These are phyloP conservation scores for Machaerirhynchus nigripectus DNA, from an alignment of 2,113 vertebrate genomes.

Conservation along the genomic window DNA sequence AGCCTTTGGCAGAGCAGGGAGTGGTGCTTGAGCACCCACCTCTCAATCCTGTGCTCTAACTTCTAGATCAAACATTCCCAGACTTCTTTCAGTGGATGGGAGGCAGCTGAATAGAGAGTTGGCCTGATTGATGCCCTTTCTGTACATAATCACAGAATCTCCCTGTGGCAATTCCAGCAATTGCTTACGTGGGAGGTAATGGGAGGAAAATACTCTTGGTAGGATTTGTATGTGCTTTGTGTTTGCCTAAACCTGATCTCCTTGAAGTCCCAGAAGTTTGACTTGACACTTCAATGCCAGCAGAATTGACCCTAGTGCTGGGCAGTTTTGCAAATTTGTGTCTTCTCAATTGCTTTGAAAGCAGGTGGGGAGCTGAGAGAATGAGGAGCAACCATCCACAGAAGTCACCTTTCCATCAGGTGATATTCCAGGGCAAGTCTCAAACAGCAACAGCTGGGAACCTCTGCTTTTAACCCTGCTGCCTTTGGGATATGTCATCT, in stretches of 20 bases:
- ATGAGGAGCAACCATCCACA: background rate
- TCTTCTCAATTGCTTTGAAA: background rate
- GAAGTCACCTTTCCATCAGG: background rate
- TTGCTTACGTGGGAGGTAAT: slow-evolving; percentile 65
- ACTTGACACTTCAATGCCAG: background rate
- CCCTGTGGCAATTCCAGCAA: slow-evolving; percentile 62
- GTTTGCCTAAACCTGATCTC: slow-evolving; percentile 64
- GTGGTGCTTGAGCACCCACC: slow-evolving; percentile 30
- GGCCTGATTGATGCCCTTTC: slow-evolving; percentile 61
- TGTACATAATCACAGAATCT: slow-evolving; percentile 59
- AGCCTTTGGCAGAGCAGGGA: slow-evolving; percentile 43
- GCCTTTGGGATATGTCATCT: background rate
- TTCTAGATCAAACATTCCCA: slow-evolving; percentile 56
- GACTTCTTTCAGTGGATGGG: slow-evolving; percentile 49
- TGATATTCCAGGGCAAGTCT: background rate
- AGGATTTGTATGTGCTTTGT: slow-evolving; percentile 60
- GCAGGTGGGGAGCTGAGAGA: background rate
- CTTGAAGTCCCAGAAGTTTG: slow-evolving; percentile 46
- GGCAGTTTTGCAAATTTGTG: background rate
- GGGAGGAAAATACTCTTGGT: slow-evolving; percentile 57
- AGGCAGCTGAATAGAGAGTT: slow-evolving; percentile 52
- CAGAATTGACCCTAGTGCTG: slow-evolving; percentile 1
- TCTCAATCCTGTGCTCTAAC: background rate
- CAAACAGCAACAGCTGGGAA: background rate
- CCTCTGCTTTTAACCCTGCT: background rate